These are phyloP conservation scores for Pyrgilauda ruficollis DNA, from an alignment of 2,113 vertebrate genomes.

Conservation along the genomic window DNA sequence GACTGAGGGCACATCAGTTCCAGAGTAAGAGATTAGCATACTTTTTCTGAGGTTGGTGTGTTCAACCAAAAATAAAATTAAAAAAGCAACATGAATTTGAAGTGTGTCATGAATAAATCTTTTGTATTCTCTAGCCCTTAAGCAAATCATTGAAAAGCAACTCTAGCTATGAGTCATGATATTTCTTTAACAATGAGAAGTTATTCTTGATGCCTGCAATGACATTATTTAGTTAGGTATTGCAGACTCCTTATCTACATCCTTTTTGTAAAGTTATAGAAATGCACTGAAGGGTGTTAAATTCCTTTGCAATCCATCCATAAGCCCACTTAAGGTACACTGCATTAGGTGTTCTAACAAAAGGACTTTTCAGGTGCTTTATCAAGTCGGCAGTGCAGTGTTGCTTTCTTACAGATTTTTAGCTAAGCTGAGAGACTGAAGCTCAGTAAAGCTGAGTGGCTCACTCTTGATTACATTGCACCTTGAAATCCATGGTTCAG, in stretches of 20 bases:
- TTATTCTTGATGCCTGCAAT: neutral
- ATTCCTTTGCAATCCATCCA: neutral
- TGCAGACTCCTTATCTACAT: neutral
- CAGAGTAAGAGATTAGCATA: conserved; percentile 2
- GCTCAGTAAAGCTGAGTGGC: neutral
- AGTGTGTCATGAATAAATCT: conserved; percentile 5
- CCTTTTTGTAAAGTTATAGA: neutral
- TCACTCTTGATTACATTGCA: neutral
- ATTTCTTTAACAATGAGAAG: conserved; percentile 12
- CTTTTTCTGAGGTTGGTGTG: neutral
- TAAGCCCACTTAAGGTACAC: neutral
- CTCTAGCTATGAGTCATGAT: conserved; percentile 46
- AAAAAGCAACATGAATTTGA: conserved; percentile 18
- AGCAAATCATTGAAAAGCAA: conserved; percentile 53
- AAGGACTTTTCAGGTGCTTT: neutral
- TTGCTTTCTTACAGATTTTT: neutral
- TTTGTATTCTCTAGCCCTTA: conserved; percentile 8
- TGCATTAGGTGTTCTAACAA: neutral
- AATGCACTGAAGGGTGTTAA: neutral
- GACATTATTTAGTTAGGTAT: conserved; percentile 14
- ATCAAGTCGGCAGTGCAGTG: neutral
- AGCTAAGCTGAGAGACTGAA: neutral
- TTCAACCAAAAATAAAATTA: conserved; percentile 27
- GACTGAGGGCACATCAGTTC: neutral
- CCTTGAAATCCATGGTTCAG: neutral